Conservation (phyloP, 2,888 invertebrate species). For the Lottia gigantea region DNA sequence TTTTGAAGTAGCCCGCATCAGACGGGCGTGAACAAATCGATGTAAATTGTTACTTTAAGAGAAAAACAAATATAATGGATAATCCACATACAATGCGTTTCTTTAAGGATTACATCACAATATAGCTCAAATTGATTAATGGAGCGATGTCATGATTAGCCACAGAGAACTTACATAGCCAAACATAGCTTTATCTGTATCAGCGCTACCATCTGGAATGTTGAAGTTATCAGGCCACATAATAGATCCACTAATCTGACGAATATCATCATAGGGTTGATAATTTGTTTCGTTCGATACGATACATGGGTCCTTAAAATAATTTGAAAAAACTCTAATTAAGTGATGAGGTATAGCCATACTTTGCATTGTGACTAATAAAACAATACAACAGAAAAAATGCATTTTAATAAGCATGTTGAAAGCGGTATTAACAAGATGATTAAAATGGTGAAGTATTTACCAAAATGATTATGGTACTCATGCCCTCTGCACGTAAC, state of each 20-base stretch:
- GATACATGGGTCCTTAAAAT: slow-evolving; percentile 53
- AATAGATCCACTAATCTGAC: slow-evolving; percentile 50
- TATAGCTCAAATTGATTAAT: background rate
- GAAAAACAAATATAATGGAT: no score
- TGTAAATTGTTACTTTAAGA: no score
- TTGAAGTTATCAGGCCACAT: slow-evolving; percentile 51
- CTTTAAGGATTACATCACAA: background rate
- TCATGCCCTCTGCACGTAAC: slow-evolving; percentile 52
- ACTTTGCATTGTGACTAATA: no score
- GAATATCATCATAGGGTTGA: slow-evolving; percentile 53
- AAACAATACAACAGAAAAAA: no score
- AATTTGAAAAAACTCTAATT: background rate
- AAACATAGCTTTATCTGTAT: slow-evolving; percentile 46
- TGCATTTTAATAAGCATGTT: background rate
- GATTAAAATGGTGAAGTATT: slow-evolving; percentile 8
- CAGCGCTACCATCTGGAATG: slow-evolving; percentile 41
- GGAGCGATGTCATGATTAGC: background rate
- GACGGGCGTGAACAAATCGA: no score
- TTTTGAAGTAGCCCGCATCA: no score
- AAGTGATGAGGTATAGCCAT: background rate
- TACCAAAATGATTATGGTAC: slow-evolving; percentile 58
- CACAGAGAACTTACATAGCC: slow-evolving; percentile 52
- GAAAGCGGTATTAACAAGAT: no score
- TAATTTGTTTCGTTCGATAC: slow-evolving; percentile 54
- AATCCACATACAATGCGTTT: background rate